These are phyloP conservation scores for Drosophila conformis DNA, from an alignment of 2,888 invertebrate genomes.

Conservation along the genomic window DNA sequence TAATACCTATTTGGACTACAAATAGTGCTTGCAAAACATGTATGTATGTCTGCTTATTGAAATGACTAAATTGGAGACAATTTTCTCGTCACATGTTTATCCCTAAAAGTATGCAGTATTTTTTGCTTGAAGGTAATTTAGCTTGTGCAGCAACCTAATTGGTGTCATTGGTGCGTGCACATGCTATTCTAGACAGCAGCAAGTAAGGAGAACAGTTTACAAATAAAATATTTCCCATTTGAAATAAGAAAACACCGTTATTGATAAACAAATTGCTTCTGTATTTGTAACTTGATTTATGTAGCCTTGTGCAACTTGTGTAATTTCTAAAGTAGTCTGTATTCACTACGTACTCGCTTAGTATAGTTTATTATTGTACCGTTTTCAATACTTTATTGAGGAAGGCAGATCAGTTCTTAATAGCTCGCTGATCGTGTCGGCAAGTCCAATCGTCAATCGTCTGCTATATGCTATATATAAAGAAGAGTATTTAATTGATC, in stretches of 20 bases:
- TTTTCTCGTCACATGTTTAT: accelerated
- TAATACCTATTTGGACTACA: too few species aligned
- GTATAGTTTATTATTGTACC: background rate
- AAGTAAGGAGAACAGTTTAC: background rate
- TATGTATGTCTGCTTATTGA: too few species aligned
- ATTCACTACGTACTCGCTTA: background rate
- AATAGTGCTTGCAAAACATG: too few species aligned
- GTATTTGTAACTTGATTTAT: background rate
- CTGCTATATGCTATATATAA: background rate
- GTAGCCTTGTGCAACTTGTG: background rate
- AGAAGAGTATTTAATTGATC: background rate
- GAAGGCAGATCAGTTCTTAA: background rate
- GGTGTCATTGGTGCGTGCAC: background rate
- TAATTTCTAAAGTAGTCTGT: background rate
- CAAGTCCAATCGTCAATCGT: background rate
- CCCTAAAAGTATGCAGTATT: background rate
- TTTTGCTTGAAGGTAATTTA: background rate
- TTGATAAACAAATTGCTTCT: background rate
- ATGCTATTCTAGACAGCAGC: background rate
- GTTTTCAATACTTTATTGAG: background rate
- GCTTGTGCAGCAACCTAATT: background rate
- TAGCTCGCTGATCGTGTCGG: background rate
- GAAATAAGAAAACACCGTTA: background rate
- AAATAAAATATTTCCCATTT: background rate
- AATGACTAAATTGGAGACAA: background rate